Conservation (phyloP, 2,888 invertebrate species). For the Deilephila porcellus region DNA sequence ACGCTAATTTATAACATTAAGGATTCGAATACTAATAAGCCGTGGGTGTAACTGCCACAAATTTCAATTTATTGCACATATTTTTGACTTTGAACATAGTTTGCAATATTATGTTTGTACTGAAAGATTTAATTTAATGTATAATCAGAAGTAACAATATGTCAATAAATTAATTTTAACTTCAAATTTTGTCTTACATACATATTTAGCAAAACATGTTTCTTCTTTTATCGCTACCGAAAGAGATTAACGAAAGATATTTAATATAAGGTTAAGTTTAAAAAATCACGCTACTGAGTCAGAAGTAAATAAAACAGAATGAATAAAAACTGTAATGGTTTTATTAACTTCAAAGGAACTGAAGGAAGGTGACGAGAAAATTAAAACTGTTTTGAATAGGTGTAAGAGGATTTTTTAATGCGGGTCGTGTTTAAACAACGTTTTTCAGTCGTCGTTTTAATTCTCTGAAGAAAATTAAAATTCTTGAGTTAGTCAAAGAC, state of each 20-base stretch:
- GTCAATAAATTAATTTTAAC: too few relatives aligned
- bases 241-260: neutral
- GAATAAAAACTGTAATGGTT: slow-evolving; percentile 1
- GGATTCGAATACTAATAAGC: too few relatives aligned
- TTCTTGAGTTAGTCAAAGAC: too few relatives aligned
- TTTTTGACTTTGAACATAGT: too few relatives aligned
- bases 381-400: slow-evolving; percentile 16
- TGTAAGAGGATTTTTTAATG: slow-evolving; percentile 3
- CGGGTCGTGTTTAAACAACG: neutral
- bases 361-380: slow-evolving; percentile 4
- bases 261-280: neutral
- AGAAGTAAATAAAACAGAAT: neutral
- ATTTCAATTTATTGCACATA: too few relatives aligned
- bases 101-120: too few relatives aligned
- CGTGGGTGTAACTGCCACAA: too few relatives aligned
- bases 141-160: too few relatives aligned
- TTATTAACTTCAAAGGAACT: slow-evolving; percentile 14
- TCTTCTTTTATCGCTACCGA: neutral
- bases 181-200: too few relatives aligned
- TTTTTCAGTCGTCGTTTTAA: neutral
- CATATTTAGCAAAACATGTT: neutral
- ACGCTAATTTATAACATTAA: too few relatives aligned
- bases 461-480: neutral
- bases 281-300: neutral
- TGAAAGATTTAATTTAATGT: too few relatives aligned